Evolutionary conservation across 2,113 vertebrate species (phyloP).

Genomic region (Echinops telfairi): DNA sequence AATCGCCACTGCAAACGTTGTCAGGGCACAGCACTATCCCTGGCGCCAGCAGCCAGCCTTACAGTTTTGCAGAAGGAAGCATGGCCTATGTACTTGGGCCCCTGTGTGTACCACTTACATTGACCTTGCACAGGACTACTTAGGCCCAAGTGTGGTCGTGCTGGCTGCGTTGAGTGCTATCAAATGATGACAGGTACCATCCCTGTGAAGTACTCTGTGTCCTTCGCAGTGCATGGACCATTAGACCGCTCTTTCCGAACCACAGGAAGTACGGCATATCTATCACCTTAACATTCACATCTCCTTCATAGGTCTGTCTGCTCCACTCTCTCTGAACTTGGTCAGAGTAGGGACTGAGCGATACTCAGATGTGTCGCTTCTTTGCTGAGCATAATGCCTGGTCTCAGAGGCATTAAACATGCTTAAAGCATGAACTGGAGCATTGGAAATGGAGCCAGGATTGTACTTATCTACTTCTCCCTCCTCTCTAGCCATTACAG

Average conservation of each 20-base stretch:
- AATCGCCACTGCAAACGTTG: background rate
- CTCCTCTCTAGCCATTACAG: background rate
- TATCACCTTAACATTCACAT: no score
- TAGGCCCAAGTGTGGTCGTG: no score
- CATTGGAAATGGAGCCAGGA: background rate
- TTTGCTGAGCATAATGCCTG: background rate
- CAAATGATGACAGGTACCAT: background rate
- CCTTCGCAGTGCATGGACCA: no score
- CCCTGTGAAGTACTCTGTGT: no score
- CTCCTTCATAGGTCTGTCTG: background rate
- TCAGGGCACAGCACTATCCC: no score
- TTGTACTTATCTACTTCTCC: background rate
- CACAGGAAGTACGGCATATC: no score
- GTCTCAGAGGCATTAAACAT: background rate
- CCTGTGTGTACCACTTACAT: no score
- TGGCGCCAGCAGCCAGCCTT: no score
- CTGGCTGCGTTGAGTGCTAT: background rate
- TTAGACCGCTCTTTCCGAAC: no score
- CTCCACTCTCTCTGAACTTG: background rate
- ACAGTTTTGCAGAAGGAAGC: no score
- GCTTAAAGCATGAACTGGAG: background rate
- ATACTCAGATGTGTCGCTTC: accelerated
- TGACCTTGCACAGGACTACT: no score
- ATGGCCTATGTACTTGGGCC: no score
- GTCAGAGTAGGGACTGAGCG: background rate